A percentile compares a stretch with the other conserved stretches of the same genome.
These are phyloP conservation scores for Galerucella calmariensis DNA, from an alignment of 2,888 invertebrate species.

Conservation along the genomic window DNA sequence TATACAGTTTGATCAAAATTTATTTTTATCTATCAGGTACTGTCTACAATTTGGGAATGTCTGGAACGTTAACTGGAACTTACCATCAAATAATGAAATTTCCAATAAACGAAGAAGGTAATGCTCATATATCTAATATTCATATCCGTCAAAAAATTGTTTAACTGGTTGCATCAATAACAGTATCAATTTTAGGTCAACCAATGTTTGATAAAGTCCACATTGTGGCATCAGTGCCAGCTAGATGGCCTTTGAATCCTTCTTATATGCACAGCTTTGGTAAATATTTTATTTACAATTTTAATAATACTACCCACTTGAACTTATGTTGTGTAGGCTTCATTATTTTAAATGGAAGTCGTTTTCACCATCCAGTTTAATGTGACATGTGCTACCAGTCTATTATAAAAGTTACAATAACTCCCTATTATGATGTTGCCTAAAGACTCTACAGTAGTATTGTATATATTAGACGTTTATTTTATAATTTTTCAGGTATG, in stretches of 20 bases:
- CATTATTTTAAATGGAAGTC: too few species aligned
- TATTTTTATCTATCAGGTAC: background rate
- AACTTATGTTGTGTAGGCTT: too few species aligned
- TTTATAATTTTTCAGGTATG: background rate
- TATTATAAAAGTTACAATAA: too few species aligned
- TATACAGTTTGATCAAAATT: background rate
- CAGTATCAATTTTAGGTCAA: background rate
- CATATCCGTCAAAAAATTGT: too few species aligned
- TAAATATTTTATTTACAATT: background rate
- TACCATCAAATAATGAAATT: slow-evolving; percentile 2
- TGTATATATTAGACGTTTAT: too few species aligned
- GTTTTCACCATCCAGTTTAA: too few species aligned
- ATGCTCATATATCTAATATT: too few species aligned
- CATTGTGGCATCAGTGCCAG: background rate
- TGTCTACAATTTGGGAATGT: slow-evolving; percentile 4
- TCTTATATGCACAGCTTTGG: background rate
- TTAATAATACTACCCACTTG: too few species aligned
- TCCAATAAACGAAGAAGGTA: slow-evolving; percentile 4
- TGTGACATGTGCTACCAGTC: too few species aligned
- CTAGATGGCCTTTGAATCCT: slow-evolving; percentile 2
- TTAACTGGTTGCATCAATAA: too few species aligned
- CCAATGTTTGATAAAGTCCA: background rate
- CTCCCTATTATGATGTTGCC: too few species aligned
- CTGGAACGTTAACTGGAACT: background rate
- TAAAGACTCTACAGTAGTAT: too few species aligned